Percentiles rank a stretch among this genome's conserved stretches.
Conservation (phyloP, 2,888 invertebrate species). For the Drosophila hamatofila region DNA sequence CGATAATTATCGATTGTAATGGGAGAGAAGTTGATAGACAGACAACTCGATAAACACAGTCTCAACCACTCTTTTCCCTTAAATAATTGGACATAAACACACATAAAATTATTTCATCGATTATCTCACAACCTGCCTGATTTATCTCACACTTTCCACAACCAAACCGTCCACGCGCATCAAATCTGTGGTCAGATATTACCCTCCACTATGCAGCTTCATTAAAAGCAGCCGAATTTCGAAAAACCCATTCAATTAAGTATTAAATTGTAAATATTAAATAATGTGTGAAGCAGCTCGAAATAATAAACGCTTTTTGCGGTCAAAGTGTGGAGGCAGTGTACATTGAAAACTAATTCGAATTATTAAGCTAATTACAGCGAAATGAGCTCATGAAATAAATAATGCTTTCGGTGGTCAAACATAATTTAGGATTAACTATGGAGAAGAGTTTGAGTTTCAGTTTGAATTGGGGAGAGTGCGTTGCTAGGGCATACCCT, state of each 20-base stretch:
- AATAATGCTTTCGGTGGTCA: slow-evolving; percentile 12
- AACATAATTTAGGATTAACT: slow-evolving; percentile 10
- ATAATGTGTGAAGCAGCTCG: slow-evolving; percentile 17
- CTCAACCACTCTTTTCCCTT: not conserved
- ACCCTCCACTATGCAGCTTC: not conserved
- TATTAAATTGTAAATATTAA: slow-evolving; percentile 35
- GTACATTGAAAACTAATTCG: slow-evolving; percentile 18
- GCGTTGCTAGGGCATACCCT: not conserved
- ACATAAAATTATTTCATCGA: not conserved
- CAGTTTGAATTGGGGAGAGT: not conserved
- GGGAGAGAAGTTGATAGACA: too few species aligned
- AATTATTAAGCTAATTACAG: slow-evolving; percentile 39
- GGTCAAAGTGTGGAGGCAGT: slow-evolving; percentile 19
- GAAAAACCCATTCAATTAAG: slow-evolving; percentile 20
- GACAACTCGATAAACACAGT: not conserved
- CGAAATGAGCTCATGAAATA: slow-evolving; percentile 22
- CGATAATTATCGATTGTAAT: too few species aligned
- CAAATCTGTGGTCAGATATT: not conserved
- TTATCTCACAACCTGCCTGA: not conserved
- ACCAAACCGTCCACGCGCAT: not conserved
- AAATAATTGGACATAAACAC: not conserved
- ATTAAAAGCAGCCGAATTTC: not conserved
- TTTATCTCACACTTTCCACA: not conserved
- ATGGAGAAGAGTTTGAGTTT: not conserved
- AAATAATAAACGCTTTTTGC: slow-evolving; percentile 16